Conservation (phyloP, 2,797 vertebrate species). For the Poecilia picta region DNA sequence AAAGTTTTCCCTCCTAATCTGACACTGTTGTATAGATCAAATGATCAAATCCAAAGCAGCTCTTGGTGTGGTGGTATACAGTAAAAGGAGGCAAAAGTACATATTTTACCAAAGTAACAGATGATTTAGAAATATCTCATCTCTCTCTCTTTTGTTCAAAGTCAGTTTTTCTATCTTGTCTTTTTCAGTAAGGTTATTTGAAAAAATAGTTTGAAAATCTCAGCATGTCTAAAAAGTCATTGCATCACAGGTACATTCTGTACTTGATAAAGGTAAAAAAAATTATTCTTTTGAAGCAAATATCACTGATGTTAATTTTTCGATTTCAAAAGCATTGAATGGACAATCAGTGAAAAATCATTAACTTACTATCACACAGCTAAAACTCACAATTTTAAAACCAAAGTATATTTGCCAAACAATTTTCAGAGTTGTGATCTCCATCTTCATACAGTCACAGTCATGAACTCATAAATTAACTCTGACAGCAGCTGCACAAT, state of each 20-base stretch:
- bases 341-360: background rate
- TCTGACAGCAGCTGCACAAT: background rate
- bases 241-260: constrained; percentile 2
- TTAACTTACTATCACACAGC: background rate
- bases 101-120: background rate
- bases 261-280: background rate
- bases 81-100: background rate
- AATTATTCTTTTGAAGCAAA: background rate
- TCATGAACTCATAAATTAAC: background rate
- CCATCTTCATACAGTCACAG: background rate
- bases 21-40: background rate
- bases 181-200: background rate
- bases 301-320: background rate
- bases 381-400: background rate
- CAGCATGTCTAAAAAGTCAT: background rate
- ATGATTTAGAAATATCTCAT: background rate
- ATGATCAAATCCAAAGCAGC: background rate
- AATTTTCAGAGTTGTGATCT: background rate
- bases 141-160: background rate
- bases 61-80: background rate
- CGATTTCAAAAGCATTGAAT: background rate
- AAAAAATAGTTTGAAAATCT: background rate
- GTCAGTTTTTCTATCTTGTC: background rate
- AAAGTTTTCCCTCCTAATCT: background rate
- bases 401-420: background rate